Evolutionary conservation across 2,888 invertebrate genomes (phyloP), one percentile per base, ranked within the genome.

Genomic region (Drosophila demipolita): DNA sequence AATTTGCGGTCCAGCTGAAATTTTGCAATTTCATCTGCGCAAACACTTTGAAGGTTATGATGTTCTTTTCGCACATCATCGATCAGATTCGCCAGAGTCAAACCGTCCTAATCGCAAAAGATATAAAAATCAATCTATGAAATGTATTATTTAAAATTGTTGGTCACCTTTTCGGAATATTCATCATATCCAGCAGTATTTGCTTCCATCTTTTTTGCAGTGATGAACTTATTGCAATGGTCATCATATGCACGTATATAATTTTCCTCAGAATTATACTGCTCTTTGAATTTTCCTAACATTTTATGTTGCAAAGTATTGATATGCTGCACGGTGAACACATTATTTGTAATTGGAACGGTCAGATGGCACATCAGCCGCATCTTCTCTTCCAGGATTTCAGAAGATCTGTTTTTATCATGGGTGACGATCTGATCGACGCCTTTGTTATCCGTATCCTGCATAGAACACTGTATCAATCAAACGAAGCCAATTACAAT

Each of bases 171-270:
- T 29, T 29, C 29, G 29, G 29, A 29, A 29, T 29, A 29, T 29
- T 29, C 29, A 29, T 29, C 29, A 29, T 29, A 29, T 29, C 29
- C 29, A 29, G 29, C 29, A 29, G 29, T 29, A 6, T 29, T 29
- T 29, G 29, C 29, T 29, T 29, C 29, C 29, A 6, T 29, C 29
- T 5, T 29, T 29, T 29, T 29, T 5, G 29, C 29, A 29, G 29
- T 6, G 17, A 70, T n/a, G 1, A 53, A 49, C 23, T 66, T 50
- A 1, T 29, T 40, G 12, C 77, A 77, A 52, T 74, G 60, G 5
- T 11, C 32, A 3, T 23, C 8, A 63, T 77, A 77, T 0, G 49
- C 77, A 12, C 11, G 8, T 0, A 17, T 1, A n/a, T 45, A 63
- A 33, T 64, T 17, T 0, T 26, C 8, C 15, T 66, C 70, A 0